Evolutionary conservation across 2,113 vertebrate species (phyloP).

Genomic region (Pyxicephalus adspersus): DNA sequence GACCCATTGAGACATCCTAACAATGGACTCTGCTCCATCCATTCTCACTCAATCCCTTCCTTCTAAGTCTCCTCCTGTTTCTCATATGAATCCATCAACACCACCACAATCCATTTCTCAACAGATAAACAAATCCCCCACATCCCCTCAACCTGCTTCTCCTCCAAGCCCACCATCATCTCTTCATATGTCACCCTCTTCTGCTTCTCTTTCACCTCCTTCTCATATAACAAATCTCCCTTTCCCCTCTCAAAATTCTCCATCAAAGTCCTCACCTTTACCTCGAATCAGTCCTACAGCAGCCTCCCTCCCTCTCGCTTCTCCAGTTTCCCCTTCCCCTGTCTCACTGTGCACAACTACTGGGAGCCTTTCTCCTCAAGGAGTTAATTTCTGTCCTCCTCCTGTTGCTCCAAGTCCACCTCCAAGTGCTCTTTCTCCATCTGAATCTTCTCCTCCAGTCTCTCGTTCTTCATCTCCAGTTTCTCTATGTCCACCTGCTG

Average conservation of each 20-base stretch:
- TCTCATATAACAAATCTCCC: neutral
- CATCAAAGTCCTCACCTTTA: slow-evolving; percentile 36
- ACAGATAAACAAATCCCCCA: slow-evolving; percentile 2
- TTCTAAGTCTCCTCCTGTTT: slow-evolving; percentile 15
- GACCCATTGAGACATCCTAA: slow-evolving; percentile 16
- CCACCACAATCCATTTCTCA: slow-evolving; percentile 34
- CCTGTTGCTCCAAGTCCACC: slow-evolving; percentile 44
- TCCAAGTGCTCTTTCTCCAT: slow-evolving; percentile 23
- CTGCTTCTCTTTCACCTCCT: slow-evolving; percentile 22
- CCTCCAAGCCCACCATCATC: slow-evolving; percentile 13
- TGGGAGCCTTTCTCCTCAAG: slow-evolving; percentile 40
- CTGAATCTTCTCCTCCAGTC: slow-evolving; percentile 23
- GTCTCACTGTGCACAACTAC: slow-evolving; percentile 21
- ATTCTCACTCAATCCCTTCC: slow-evolving; percentile 24
- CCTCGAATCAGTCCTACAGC: slow-evolving; percentile 28
- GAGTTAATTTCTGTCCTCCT: slow-evolving; percentile 7
- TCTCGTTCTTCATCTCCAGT: slow-evolving; percentile 2
- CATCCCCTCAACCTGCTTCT: slow-evolving; percentile 20
- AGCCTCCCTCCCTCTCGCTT: slow-evolving; percentile 31
- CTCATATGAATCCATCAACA: slow-evolving; percentile 18
- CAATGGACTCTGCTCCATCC: slow-evolving; percentile 41
- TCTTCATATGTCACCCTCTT: slow-evolving; percentile 8
- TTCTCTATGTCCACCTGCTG: slow-evolving; percentile 9
- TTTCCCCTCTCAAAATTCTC: slow-evolving; percentile 3
- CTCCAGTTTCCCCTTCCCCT: slow-evolving; percentile 26